Conservation (phyloP, 2,888 invertebrate species). For the Lasioglossum zephyrum region DNA sequence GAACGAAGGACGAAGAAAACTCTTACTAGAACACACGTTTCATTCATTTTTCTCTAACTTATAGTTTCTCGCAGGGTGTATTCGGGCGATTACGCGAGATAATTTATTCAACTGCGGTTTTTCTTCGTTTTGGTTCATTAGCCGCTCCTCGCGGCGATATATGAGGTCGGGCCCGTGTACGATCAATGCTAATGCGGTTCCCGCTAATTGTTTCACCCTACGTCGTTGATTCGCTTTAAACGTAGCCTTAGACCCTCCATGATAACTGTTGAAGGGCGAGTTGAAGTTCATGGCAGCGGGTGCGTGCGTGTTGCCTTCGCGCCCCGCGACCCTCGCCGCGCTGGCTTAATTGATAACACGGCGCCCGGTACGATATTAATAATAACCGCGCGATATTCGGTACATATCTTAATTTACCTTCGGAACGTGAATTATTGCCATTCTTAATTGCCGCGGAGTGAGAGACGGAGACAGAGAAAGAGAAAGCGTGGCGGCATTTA, state of each 20-base stretch:
- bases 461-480: not conserved
- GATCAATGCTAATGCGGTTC: conserved; percentile 52
- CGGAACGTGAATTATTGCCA: conserved; percentile 8
- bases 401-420: conserved; percentile 25
- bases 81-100: not conserved
- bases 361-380: conserved; percentile 33
- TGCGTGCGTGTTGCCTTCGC: conserved; percentile 36
- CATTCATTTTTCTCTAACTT: not conserved
- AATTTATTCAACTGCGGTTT: not conserved
- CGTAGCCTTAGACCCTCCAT: conserved; percentile 46
- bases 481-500: conserved; percentile 28
- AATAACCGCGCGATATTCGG: not conserved
- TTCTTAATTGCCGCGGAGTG: conserved; percentile 12
- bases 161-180: conserved; percentile 25
- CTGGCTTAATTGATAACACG: conserved; percentile 54
- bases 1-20: not conserved
- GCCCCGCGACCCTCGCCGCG: not conserved
- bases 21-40: not conserved
- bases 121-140: not conserved
- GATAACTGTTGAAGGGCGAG: conserved; percentile 62
- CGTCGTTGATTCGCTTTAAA: conserved; percentile 60
- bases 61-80: no score
- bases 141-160: not conserved
- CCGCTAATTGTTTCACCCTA: conserved; percentile 61
- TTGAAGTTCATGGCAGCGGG: conserved; percentile 33